Conservation (phyloP, 1,140 invertebrate genomes). For the Aphidius ervi region DNA sequence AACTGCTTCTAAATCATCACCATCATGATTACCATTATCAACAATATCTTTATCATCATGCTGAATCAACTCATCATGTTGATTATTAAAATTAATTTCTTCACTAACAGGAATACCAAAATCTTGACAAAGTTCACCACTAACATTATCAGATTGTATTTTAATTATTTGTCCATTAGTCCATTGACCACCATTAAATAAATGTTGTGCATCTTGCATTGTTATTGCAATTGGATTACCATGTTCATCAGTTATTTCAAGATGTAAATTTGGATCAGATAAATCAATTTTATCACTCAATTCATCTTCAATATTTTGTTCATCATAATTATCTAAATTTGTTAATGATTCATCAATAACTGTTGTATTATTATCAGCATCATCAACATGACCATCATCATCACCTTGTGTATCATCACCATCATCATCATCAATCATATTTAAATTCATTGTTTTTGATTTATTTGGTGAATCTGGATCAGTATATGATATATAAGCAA, state of each 20-base stretch:
- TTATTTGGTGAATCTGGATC: constrained; percentile 47
- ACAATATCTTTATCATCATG: too few species aligned
- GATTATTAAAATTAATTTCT: constrained; percentile 16
- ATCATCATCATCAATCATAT: constrained; percentile 41
- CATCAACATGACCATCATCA: constrained; percentile 46
- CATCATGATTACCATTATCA: too few species aligned
- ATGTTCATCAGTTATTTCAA: constrained; percentile 62
- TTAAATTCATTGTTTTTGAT: constrained; percentile 46
- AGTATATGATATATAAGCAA: constrained; percentile 54
- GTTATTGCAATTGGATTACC: constrained; percentile 67
- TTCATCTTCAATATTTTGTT: constrained; percentile 30
- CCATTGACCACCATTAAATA: constrained; percentile 53
- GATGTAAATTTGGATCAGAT: constrained; percentile 42
- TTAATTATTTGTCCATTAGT: constrained; percentile 45
- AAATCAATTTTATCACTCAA: constrained; percentile 32
- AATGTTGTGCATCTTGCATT: constrained; percentile 60
- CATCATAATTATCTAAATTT: constrained; percentile 31
- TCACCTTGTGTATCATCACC: too few species aligned
- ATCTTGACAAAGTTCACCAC: constrained; percentile 31
- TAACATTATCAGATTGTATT: constrained; percentile 35
- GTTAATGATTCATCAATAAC: constrained; percentile 27
- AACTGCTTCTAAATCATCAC: too few species aligned
- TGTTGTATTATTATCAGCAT: constrained; percentile 33
- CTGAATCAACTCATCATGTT: too few species aligned
- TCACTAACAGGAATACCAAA: constrained; percentile 30